Conservation (phyloP, 2,888 invertebrate genomes). For the Rhodophaea formosa region DNA sequence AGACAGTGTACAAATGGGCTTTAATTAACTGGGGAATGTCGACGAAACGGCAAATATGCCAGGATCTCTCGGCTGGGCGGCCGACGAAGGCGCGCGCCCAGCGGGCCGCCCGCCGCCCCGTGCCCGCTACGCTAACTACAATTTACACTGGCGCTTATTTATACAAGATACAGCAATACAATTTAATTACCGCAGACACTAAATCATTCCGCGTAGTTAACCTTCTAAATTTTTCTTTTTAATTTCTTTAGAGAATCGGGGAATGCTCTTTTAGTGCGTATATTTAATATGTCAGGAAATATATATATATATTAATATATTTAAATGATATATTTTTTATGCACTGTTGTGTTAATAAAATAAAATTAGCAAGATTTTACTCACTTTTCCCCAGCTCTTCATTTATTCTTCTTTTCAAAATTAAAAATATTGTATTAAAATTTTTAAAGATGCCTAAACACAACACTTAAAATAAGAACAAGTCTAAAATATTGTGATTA, state of each 20-base stretch:
- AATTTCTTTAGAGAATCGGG: neutral
- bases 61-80: constrained; percentile 52
- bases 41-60: constrained; percentile 71
- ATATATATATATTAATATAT: too few species aligned
- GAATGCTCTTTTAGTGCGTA: neutral
- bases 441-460: neutral
- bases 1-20: constrained; percentile 76
- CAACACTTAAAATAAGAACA: neutral
- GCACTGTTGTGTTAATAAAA: too few species aligned
- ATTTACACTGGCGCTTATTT: constrained; percentile 67
- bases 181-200: constrained; percentile 51
- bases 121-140: constrained; percentile 57
- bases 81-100: constrained; percentile 35
- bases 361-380: neutral
- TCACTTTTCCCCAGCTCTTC: constrained; percentile 9
- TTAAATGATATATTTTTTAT: too few species aligned
- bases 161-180: constrained; percentile 55
- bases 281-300: neutral
- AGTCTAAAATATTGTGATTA: neutral
- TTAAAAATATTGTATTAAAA: neutral
- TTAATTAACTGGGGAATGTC: constrained; percentile 78
- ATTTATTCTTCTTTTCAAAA: neutral
- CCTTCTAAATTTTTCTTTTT: neutral
- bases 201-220: constrained; percentile 20
- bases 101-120: constrained; percentile 30